A percentile compares a stretch with the other conserved stretches of the same genome.
phyloP scores from a whole-genome alignment of 2,797 vertebrate species.

The Pyrrhura leucotis region DNA sequence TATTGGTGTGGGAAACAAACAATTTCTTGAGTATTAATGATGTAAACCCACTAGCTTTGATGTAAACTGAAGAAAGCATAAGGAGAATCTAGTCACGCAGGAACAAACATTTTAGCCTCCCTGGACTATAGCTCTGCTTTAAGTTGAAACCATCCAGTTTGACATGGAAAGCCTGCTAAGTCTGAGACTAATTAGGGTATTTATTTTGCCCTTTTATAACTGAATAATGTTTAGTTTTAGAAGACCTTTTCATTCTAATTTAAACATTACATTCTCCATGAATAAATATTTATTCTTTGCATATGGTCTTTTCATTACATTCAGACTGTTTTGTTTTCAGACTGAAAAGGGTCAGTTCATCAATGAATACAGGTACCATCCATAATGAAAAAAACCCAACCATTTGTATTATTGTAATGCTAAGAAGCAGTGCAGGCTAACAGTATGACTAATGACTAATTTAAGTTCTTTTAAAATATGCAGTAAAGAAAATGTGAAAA shows the following conservation, averaged over 20 bases:
- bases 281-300: constrained; percentile 55
- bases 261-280: constrained; percentile 30
- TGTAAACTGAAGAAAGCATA: not conserved
- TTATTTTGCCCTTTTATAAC: constrained; percentile 34
- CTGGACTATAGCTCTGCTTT: not conserved
- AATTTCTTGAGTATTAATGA: not conserved
- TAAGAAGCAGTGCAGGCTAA: not conserved
- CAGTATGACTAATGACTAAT: not conserved
- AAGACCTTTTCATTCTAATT: constrained; percentile 21
- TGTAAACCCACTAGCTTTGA: not conserved
- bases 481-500: not conserved
- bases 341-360: not conserved
- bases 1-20: not conserved
- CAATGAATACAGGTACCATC: constrained; percentile 3
- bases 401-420: not conserved
- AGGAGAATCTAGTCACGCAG: not conserved
- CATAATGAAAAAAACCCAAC: not conserved
- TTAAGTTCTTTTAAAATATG: not conserved
- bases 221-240: constrained; percentile 43
- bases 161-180: not conserved
- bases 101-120: not conserved
- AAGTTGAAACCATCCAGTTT: not conserved
- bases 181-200: constrained; percentile 27
- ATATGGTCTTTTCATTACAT: constrained; percentile 28
- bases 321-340: constrained; percentile 22